phyloP scores from a whole-genome alignment of 1,140 invertebrate genomes.

The Lanistes nyassanus region DNA sequence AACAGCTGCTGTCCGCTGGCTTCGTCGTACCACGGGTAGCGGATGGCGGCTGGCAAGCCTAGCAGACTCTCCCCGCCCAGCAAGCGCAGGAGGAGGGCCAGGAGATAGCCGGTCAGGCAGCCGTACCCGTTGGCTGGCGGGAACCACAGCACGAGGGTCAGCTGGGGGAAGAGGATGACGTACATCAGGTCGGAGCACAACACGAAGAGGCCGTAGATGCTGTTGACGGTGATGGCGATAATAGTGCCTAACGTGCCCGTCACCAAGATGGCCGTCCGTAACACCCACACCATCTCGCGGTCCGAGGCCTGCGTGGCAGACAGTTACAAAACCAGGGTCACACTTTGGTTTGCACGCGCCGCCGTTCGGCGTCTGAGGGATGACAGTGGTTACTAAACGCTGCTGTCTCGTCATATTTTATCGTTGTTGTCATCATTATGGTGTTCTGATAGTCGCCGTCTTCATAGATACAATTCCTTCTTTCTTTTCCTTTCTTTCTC shows the following conservation, averaged over 20 bases:
- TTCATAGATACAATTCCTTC: background rate
- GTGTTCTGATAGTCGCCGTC: too few species aligned
- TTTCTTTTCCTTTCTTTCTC: background rate
- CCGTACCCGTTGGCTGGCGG: slow-evolving; percentile 89
- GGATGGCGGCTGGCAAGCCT: slow-evolving; percentile 81
- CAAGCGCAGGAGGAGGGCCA: slow-evolving; percentile 85
- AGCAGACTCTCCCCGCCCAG: slow-evolving; percentile 87
- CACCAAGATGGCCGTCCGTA: slow-evolving; percentile 41
- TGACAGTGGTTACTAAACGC: too few species aligned
- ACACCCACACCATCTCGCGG: slow-evolving; percentile 48
- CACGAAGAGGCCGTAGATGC: slow-evolving; percentile 49
- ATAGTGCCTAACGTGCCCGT: slow-evolving; percentile 43
- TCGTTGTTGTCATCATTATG: too few species aligned
- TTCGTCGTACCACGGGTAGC: slow-evolving; percentile 85
- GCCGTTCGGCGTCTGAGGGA: too few species aligned
- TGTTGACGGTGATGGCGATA: slow-evolving; percentile 43
- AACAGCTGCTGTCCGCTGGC: slow-evolving; percentile 63
- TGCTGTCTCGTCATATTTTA: too few species aligned
- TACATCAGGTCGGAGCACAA: slow-evolving; percentile 51
- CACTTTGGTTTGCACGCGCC: too few species aligned
- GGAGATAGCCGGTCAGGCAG: slow-evolving; percentile 81
- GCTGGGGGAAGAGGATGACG: slow-evolving; percentile 51
- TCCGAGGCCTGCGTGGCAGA: slow-evolving; percentile 52
- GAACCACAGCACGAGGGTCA: slow-evolving; percentile 43
- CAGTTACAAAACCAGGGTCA: too few species aligned